Conservation (phyloP, 2,888 invertebrate genomes). For the Amitus sp. region DNA sequence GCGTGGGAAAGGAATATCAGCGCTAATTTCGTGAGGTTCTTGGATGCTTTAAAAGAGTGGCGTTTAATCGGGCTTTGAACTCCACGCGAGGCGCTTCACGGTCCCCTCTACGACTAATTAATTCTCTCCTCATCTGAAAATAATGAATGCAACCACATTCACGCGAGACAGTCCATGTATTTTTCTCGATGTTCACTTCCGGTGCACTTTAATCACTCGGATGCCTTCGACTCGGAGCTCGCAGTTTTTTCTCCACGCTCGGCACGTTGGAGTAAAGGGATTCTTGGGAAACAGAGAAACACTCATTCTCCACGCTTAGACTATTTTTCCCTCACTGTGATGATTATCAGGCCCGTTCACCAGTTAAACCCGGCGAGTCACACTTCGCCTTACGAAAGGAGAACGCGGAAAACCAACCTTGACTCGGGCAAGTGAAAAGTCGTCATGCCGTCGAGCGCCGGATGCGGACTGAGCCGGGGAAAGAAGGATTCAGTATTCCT, state of each 20-base stretch:
- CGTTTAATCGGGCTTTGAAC: conserved; percentile 5
- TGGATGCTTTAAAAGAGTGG: not conserved
- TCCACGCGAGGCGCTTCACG: not conserved
- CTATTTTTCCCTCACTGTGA: conserved; percentile 29
- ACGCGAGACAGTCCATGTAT: conserved; percentile 32
- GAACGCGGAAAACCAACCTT: too few species aligned
- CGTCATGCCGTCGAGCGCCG: too few species aligned
- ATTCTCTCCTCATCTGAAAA: conserved; percentile 42
- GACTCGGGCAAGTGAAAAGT: too few species aligned
- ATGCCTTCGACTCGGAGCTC: conserved; percentile 37
- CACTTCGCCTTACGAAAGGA: too few species aligned
- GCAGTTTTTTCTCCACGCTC: conserved; percentile 38
- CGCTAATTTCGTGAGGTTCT: not conserved
- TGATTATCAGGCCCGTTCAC: too few species aligned
- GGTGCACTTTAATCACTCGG: conserved; percentile 38
- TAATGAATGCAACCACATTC: conserved; percentile 36
- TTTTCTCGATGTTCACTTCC: conserved; percentile 39
- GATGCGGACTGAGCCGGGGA: conserved; percentile 52
- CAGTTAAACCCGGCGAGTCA: too few species aligned
- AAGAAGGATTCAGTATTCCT: conserved; percentile 56
- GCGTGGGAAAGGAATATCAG: not conserved
- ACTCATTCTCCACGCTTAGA: conserved; percentile 30
- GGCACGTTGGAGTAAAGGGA: conserved; percentile 33
- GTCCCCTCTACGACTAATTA: conserved; percentile 41
- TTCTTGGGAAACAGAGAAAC: conserved; percentile 25